Evolutionary conservation across 1,140 invertebrate genomes (phyloP), one percentile per base, ranked within the genome.

Genomic region (Meloidogyne floridensis): DNA sequence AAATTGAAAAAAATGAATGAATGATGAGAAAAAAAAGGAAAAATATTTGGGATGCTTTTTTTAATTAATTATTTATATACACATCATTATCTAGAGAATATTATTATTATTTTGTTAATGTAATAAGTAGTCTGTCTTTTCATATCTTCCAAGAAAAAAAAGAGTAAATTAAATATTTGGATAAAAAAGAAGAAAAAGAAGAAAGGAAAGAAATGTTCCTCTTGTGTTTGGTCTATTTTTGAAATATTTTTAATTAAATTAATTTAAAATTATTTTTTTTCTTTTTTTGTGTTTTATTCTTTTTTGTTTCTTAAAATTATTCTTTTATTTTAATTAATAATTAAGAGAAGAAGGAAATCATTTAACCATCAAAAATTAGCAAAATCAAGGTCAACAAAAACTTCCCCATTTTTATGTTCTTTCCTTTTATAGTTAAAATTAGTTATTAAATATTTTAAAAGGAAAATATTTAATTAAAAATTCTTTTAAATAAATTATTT

Each of bases 191-290:
- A 72, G 13, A 73, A 42, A 11, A 72, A 42, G 2, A 10, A 42
- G 9, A 42, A 42, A 13, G n/a, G 1, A 13, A 43, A 42, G 18
- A 73, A 32, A 18, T 18, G 15, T 73, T 73, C 47, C 15, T 32
- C 32, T 32, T 32, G 32, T 32, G 32, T 20, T 73, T 42, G 32
- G 15, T 53, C 42, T 47, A 73, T 73, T 73, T 73, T 73, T 53
- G 47, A 73, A 47, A 47, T 47, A 7, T 73, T 73, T 73, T 73
- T 73, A 8, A 73, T 73, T 73, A 73, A 73, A 73, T 47, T 73
- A 73, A 47, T 73, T 73, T 73, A 6, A 15, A 5, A 59, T 15
- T 15, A 4, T 65, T n/a, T 6, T 65, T 65, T 65, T 65, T n/a
- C 6, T 3, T 7, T 65, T 65, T 65, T 4, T 65, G n/a, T 65